A percentile compares a stretch with the other conserved stretches of the same genome.
These are phyloP conservation scores for Morelia viridis DNA, from an alignment of 2,797 vertebrate genomes.

Conservation along the genomic window DNA sequence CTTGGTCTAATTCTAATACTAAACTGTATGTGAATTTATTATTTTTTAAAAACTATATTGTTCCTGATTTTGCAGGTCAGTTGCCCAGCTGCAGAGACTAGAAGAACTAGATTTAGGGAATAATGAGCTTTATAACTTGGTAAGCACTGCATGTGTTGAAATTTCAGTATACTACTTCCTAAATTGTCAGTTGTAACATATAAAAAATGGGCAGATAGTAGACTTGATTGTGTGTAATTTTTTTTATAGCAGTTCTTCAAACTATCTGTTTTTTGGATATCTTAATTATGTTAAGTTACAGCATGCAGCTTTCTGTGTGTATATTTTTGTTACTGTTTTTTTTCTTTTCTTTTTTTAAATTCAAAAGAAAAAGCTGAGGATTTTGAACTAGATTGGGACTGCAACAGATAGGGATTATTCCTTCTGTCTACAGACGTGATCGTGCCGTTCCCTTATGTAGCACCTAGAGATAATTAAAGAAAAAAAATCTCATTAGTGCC, in stretches of 20 bases:
- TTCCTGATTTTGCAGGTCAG: conserved; percentile 78
- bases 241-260: not conserved
- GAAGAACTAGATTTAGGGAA: conserved; percentile 98
- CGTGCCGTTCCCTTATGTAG: not conserved
- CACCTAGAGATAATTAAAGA: not conserved
- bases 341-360: not conserved
- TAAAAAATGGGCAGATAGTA: not conserved
- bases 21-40: not conserved
- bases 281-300: not conserved
- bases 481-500: not conserved
- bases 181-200: not conserved
- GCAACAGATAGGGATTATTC: not conserved
- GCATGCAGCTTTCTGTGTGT: not conserved
- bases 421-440: not conserved
- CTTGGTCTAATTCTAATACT: not conserved
- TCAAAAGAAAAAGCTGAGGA: not conserved
- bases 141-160: conserved; percentile 62
- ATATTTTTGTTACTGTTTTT: not conserved
- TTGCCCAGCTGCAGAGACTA: conserved; percentile 88
- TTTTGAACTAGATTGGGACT: not conserved
- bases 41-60: not conserved
- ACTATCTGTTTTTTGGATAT: not conserved
- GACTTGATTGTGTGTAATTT: not conserved
- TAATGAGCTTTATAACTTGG: conserved; percentile 95
- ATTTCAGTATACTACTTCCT: not conserved